A percentile compares a stretch with the other conserved stretches of the same genome.
These are phyloP conservation scores for Sarcophaga peregrina DNA, from an alignment of 1,140 invertebrate genomes.

Conservation along the genomic window DNA sequence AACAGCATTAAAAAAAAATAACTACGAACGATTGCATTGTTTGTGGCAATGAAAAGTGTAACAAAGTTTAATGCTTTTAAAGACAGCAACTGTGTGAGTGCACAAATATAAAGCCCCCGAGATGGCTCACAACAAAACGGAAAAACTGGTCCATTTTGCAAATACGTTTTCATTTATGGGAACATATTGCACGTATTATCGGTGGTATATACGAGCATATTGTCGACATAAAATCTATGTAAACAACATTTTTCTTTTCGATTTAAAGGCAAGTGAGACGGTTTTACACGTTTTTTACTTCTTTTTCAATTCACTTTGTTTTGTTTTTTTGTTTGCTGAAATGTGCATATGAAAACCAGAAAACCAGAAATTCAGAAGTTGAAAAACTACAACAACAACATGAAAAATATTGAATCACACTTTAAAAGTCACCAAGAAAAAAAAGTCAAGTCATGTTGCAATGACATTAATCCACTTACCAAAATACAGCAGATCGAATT, in stretches of 20 bases:
- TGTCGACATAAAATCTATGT: no score
- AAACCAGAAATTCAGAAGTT: not conserved
- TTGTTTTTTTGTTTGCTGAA: no score
- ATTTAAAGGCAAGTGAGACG: no score
- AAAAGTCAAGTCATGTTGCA: not conserved
- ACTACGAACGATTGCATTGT: not conserved
- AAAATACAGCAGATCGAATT: not conserved
- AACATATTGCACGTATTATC: not conserved
- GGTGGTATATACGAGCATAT: no score
- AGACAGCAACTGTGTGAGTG: not conserved
- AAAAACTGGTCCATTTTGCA: not conserved
- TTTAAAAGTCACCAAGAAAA: not conserved
- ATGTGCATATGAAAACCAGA: not conserved
- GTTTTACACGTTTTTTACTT: not conserved
- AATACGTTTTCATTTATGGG: not conserved
- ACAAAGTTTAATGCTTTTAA: not conserved
- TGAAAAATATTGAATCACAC: not conserved
- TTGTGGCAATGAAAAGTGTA: constrained; percentile 20
- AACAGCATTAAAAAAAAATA: not conserved
- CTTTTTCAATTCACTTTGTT: no score
- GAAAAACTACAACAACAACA: no score
- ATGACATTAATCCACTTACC: not conserved
- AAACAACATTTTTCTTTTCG: no score
- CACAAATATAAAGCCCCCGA: not conserved
- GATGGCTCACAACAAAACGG: not conserved